Evolutionary conservation across 1,140 invertebrate genomes (phyloP), one percentile per base, ranked within the genome.

Genomic region (Ridgeia piscesae): DNA sequence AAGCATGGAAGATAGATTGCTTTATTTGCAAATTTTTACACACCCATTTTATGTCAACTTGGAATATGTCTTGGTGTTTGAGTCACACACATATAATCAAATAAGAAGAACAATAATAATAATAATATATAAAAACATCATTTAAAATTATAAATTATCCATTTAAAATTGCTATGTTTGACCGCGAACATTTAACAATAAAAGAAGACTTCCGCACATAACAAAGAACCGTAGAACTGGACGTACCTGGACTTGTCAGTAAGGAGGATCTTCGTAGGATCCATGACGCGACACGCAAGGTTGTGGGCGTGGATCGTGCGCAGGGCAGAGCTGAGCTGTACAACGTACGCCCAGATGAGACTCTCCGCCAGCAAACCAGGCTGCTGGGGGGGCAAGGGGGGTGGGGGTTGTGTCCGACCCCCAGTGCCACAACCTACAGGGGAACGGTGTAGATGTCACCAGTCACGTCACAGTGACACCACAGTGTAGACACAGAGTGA

Each of bases 321-420:
- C 89, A 99, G 96, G 6, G 98, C 98, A n/a, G 98, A 98, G 77
- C 98, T 99, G 90, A 99, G 96, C 96, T 99, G 99, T 91, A 99
- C 98, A 35, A 99, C 97, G 93, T 99, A 98, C 93, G 98, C 98
- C 99, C 99, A 99, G 93, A 99, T 97, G 88, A 98, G 97, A 92
- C 97, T 97, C 95, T 99, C 99, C 0, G 98, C 98, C 92, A 99
- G 96, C 96, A 98, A 97, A 96, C 96, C 97, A 95, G 96, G 35
- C 96, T 92, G 48, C 89, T 33, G 94, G 17, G 58, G 11, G 11
- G 93, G 93, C 4, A 34, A 17, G 27, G 35, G 35, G 11, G 58
- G 58, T 11, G 8, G 89, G 0, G 34, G 34, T n/a, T 91, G 89
- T 27, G 89, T 35, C 21, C 34, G 34, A 91, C 34, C 17, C 4